Evolutionary conservation across 2,797 vertebrate species (phyloP).

Genomic region (Lepilemur ruficaudatus): DNA sequence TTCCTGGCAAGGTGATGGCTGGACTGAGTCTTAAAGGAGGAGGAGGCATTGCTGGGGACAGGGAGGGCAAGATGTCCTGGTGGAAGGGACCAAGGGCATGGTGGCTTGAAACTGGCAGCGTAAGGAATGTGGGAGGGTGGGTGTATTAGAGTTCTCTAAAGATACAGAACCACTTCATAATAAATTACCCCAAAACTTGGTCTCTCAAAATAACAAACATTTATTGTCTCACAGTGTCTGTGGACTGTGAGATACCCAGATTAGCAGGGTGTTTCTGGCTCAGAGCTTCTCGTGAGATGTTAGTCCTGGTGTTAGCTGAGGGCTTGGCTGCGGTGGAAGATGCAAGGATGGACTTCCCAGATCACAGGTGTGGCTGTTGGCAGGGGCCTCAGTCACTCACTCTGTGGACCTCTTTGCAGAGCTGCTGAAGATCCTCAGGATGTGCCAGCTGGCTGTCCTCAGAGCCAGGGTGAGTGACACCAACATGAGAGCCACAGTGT

Average conservation of each 20-base stretch:
- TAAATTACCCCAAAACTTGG: background rate
- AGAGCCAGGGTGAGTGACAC: background rate
- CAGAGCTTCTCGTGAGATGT: background rate
- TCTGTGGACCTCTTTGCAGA: fast-evolving
- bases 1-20: background rate
- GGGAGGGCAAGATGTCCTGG: background rate
- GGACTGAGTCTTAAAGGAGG: background rate
- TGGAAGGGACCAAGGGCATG: background rate
- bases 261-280: background rate
- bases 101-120: background rate
- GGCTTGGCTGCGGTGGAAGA: background rate
- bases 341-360: no score
- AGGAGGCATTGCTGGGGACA: fast-evolving
- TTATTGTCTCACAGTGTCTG: background rate
- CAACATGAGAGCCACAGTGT: background rate
- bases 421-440: no score
- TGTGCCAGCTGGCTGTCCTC: background rate
- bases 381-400: background rate
- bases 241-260: no score
- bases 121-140: background rate
- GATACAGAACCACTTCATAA: background rate
- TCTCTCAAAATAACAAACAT: background rate
- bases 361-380: background rate
- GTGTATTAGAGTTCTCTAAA: background rate
- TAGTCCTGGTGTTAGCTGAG: background rate